Evolutionary conservation across 2,888 invertebrate species (phyloP), one percentile per base, ranked within the genome.

Genomic region (Caenorhabditis becei): DNA sequence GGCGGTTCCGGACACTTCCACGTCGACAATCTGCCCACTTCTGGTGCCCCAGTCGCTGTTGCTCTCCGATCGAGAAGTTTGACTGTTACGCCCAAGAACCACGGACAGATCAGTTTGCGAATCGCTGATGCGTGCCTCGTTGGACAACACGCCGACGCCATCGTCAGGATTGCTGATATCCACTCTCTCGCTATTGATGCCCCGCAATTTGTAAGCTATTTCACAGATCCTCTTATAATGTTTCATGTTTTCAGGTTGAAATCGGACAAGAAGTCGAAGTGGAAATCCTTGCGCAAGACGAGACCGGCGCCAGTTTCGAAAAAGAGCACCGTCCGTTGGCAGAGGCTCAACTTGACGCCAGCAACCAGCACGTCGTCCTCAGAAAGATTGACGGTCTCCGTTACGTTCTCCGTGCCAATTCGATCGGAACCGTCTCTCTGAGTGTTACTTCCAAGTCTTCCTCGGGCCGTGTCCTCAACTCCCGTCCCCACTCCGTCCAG

Each of bases 1-100:
- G 89, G 89, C 10, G 89, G 89, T 35, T 88, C 88, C n/a, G 89
- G 89, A 20, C 85, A 88, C 61, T 89, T 88, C 58, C 61, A 66
- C n/a, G 51, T 88, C 14, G 86, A 86, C 16, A 72, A 77, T 56
- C 26, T 67, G 10, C 67, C 66, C 23, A 51, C 56, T 3, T 7
- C 41, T 7, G 53, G 41, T 16, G 20, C 63, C 2, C 61, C 70
- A 18, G 56, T 72, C 18, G 20, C 51, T 3, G 49, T 82, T 11
- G 41, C 71, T n/a, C 49, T 77, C 2, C 56, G 44, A 1, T 54
- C 74, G n/a, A 59, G 80, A 67, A 79, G 56, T 51, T 44, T 79
- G 58, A 69, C 51, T 2, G 72, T 79, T 0, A 65, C 83, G 5
- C 88, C 88, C 32, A 74, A 79, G 49, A 74, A 69, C 16, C 74